phyloP scores from a whole-genome alignment of 2,888 invertebrate species.

The Tubulanus polymorphus region DNA sequence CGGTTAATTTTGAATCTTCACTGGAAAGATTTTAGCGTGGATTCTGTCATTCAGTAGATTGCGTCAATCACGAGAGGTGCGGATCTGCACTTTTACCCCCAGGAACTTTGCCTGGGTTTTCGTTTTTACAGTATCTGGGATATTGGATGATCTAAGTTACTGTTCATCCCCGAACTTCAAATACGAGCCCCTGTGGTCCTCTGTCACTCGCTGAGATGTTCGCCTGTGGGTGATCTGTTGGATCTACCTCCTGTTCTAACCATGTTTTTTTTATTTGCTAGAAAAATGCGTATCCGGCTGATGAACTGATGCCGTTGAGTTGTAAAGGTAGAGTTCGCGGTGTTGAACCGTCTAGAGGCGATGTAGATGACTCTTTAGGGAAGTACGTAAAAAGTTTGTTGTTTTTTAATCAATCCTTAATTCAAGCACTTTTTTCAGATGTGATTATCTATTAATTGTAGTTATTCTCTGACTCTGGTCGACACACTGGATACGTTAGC shows the following conservation, averaged over 20 bases:
- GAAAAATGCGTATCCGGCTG: constrained; percentile 94
- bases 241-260: background rate
- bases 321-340: constrained; percentile 90
- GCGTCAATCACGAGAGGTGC: no score
- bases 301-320: constrained; percentile 95
- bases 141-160: no score
- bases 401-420: background rate
- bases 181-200: no score
- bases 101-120: no score
- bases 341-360: constrained; percentile 84
- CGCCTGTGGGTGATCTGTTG: no score
- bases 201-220: no score
- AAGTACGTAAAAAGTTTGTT: constrained; percentile 69
- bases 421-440: background rate
- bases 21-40: no score
- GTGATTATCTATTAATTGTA: constrained; percentile 53
- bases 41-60: no score
- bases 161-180: no score
- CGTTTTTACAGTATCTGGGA: no score
- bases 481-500: constrained; percentile 92
- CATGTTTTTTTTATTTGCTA: constrained; percentile 17
- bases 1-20: no score
- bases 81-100: no score
- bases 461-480: constrained; percentile 92
- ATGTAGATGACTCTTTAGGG: constrained; percentile 93